Conservation (phyloP, 1,140 invertebrate species). For the Cardiocondyla obscurior region DNA sequence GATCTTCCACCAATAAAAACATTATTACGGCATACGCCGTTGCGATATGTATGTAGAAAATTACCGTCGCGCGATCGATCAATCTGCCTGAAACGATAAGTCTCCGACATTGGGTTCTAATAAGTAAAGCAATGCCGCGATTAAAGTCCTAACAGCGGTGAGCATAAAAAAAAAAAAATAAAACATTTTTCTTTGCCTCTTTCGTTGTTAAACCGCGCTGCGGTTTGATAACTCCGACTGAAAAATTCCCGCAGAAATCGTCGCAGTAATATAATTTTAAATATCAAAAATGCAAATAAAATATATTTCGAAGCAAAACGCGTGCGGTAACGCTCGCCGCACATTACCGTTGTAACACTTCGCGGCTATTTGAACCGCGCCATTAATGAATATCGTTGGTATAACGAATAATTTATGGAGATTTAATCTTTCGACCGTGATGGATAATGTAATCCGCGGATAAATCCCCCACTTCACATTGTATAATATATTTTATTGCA, state of each 20-base stretch:
- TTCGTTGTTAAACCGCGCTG: constrained; percentile 36
- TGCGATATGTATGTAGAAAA: background rate
- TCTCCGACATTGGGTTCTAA: background rate
- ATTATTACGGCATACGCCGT: constrained; percentile 8
- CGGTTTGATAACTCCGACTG: constrained; percentile 25
- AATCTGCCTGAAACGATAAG: background rate
- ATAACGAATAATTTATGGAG: constrained; percentile 47
- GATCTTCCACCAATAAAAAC: constrained; percentile 9
- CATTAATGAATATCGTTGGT: constrained; percentile 41
- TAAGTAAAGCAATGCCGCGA: background rate
- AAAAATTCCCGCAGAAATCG: background rate
- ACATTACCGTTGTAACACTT: constrained; percentile 42
- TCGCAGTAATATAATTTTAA: background rate
- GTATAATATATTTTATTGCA: constrained; percentile 54
- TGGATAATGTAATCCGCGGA: constrained; percentile 48
- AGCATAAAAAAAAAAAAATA: background rate
- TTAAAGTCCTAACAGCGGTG: background rate
- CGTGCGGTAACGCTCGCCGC: constrained; percentile 40
- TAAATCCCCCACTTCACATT: constrained; percentile 39
- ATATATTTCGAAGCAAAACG: background rate
- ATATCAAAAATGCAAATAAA: background rate
- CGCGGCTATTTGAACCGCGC: constrained; percentile 33
- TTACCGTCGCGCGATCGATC: constrained; percentile 18
- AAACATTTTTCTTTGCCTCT: too few relatives aligned
- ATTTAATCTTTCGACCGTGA: constrained; percentile 54